Conservation (phyloP, 1,140 invertebrate genomes). For the Caenorhabditis elegans region WBcel235 BX284605.5:11305001-11305500, state of each 20-base stretch:
- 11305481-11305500: too few species aligned
- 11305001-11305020: neutral
- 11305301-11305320: neutral
- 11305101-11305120: too few species aligned
- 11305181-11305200: neutral
- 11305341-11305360: too few species aligned
- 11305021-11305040: neutral
- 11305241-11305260: neutral
- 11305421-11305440: constrained; percentile 61
- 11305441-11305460: constrained; percentile 63
- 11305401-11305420: constrained; percentile 5
- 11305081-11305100: too few species aligned
- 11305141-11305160: too few species aligned
- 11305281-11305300: neutral
- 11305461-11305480: neutral
- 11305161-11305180: neutral
- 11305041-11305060: neutral
- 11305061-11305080: too few species aligned
- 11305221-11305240: constrained; percentile 13
- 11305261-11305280: neutral
- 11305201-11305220: neutral
- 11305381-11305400: neutral
- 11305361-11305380: neutral
- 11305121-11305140: too few species aligned
- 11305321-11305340: constrained; percentile 16